Conservation (phyloP, 2,113 vertebrate species). For the Sakesphorus luctuosus region DNA sequence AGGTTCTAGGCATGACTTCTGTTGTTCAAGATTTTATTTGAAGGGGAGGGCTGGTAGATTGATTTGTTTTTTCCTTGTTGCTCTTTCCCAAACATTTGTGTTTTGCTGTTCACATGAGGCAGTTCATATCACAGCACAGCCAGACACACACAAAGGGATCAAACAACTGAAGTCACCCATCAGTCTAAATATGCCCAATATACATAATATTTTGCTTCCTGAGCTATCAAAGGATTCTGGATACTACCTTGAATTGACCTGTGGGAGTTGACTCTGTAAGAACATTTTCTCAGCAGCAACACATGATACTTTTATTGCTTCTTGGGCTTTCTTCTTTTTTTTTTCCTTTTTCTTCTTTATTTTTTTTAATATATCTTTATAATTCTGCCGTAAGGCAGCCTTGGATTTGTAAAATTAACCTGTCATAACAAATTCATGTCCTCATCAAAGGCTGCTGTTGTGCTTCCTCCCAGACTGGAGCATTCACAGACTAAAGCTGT, state of each 20-base stretch:
- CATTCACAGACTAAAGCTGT: constrained; percentile 24
- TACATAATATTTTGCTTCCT: not conserved
- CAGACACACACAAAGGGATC: not conserved
- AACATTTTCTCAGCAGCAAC: constrained; percentile 26
- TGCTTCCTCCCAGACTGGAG: constrained; percentile 47
- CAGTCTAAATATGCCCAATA: not conserved
- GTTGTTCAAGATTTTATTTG: not conserved
- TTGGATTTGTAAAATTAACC: constrained; percentile 65
- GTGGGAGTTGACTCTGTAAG: not conserved
- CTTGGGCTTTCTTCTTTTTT: not conserved
- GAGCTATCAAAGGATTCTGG: not conserved
- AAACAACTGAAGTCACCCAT: not conserved
- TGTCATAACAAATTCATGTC: constrained; percentile 74
- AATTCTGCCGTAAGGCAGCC: constrained; percentile 55
- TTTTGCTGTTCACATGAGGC: not conserved
- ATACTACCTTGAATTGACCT: constrained; percentile 16
- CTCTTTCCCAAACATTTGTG: not conserved
- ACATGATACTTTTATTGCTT: not conserved
- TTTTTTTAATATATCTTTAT: constrained; percentile 24
- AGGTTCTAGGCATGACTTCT: not conserved
- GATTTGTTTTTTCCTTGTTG: not conserved
- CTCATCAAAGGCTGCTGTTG: constrained; percentile 63
- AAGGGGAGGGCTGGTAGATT: not conserved
- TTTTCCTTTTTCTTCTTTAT: not conserved
- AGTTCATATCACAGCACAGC: not conserved